Evolutionary conservation across 2,888 invertebrate genomes (phyloP).

Genomic region (Amphipoea oculea): DNA sequence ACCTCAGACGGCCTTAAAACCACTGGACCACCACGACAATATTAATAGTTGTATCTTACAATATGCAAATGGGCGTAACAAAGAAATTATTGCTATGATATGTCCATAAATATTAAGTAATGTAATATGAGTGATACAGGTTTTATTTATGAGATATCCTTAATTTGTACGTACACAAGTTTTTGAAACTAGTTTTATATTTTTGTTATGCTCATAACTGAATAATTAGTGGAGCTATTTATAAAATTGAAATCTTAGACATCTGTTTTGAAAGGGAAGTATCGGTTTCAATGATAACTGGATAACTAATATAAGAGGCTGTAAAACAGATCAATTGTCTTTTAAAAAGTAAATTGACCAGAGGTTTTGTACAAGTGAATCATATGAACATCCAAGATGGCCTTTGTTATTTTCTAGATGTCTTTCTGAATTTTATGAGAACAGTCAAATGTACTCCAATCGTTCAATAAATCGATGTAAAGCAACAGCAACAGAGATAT

Average conservation of each 20-base stretch:
- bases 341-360: too few relatives aligned
- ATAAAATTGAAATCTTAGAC: neutral
- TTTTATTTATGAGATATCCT: slow-evolving; percentile 20
- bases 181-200: neutral
- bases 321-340: too few relatives aligned
- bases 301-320: neutral
- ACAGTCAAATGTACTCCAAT: too few relatives aligned
- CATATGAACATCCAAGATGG: neutral
- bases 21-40: too few relatives aligned
- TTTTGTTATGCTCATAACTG: neutral
- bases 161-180: neutral
- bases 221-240: slow-evolving; percentile 18
- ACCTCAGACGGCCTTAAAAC: too few relatives aligned
- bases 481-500: neutral
- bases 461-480: neutral
- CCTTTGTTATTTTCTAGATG: neutral
- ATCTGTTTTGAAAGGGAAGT: neutral
- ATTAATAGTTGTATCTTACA: slow-evolving; percentile 19
- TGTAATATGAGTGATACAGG: slow-evolving; percentile 2
- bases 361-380: neutral
- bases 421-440: too few relatives aligned
- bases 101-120: slow-evolving; percentile 15
- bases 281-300: neutral
- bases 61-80: slow-evolving; percentile 31
- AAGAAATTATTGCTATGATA: slow-evolving; percentile 21